Evolutionary conservation across 2,113 vertebrate genomes (phyloP), one percentile per base, ranked within the genome.

Genomic region (Lota lota): DNA sequence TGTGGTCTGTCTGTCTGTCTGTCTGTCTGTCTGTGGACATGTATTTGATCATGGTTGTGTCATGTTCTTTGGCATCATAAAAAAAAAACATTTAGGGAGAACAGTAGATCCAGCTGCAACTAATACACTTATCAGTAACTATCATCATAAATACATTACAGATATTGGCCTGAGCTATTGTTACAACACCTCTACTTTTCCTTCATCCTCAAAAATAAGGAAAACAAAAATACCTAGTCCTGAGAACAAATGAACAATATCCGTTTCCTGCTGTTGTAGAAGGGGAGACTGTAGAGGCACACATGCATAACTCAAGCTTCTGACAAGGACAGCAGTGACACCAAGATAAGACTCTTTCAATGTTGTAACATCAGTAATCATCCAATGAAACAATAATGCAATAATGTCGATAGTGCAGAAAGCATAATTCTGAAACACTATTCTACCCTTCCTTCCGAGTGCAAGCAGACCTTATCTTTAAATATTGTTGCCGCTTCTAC

Each of bases 21-120:
- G 79, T 33, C 68, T 73, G 61, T 21, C 53, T 93, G 92, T 91
- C 91, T 92, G 91, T 91, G 95, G 94, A 94, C 94, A 95, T 57
- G 74, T 59, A 69, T 72, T 68, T 79, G 64, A 47, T 47, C 7
- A 77, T 83, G 73, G 53, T 78, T 81, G 70, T 79, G 79, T 84
- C 75, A 68, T 88, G 81, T 81, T 97, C 95, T 98, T 98, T 98
- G 95, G 95, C 95, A 98, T 94, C 94, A 93, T 76, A 90, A 94
- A 92, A 92, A 87, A 93, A 90, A 94, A 86, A 93, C 88, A 91
- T 91, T 92, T 90, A 94, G 93, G 94, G 91, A 94, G 75, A 70
- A 82, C 70, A 94, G 68, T 79, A 93, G 94, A 94, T 95, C 95
- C 94, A 94, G 95, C 95, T 95, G 95, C 94, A 94, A 80, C 73